These are phyloP conservation scores for Sinhomidia bicolor DNA, from an alignment of 2,888 invertebrate species.

Conservation along the genomic window DNA sequence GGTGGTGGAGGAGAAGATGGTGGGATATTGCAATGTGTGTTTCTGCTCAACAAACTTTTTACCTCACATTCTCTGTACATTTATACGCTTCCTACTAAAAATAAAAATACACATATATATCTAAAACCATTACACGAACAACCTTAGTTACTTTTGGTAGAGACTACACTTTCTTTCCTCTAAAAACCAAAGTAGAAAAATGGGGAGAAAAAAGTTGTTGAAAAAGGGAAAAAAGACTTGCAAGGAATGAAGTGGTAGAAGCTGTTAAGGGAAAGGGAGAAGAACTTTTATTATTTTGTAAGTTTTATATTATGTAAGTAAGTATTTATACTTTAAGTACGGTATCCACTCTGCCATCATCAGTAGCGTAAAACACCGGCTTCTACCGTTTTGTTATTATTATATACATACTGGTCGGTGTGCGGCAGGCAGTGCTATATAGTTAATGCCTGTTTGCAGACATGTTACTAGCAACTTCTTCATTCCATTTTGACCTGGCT, in stretches of 20 bases:
- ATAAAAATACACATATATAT: background rate
- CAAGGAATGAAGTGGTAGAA: conserved; percentile 4
- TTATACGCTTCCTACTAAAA: background rate
- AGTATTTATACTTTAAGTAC: background rate
- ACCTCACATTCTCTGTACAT: background rate
- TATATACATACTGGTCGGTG: background rate
- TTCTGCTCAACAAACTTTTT: conserved; percentile 22
- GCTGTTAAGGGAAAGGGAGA: conserved; percentile 4
- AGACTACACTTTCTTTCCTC: conserved; percentile 30
- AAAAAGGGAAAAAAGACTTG: background rate
- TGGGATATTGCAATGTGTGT: background rate
- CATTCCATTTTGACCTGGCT: conserved; percentile 55
- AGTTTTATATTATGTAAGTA: background rate
- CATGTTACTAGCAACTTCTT: background rate
- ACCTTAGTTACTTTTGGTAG: conserved; percentile 37
- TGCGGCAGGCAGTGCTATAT: background rate
- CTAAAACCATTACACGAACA: background rate
- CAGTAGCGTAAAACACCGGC: background rate
- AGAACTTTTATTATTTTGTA: background rate
- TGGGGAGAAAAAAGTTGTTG: conserved; percentile 36
- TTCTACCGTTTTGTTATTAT: background rate
- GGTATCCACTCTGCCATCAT: background rate
- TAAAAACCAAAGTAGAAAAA: conserved; percentile 56
- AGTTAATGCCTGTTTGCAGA: background rate
- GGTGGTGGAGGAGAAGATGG: too few relatives aligned